Evolutionary conservation across 2,888 invertebrate species (phyloP).

Genomic region (Meteorus colon): DNA sequence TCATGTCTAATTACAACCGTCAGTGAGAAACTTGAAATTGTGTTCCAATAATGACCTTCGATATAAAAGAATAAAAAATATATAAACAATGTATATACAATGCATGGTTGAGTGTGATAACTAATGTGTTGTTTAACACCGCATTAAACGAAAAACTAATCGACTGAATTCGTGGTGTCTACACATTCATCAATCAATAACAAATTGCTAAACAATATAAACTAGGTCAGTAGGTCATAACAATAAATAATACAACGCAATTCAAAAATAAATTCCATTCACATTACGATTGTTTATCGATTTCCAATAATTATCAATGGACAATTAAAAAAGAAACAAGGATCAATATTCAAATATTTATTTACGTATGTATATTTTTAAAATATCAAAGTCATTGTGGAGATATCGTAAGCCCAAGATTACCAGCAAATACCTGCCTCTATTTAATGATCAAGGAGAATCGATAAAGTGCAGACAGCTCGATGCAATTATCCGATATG

Average conservation of each 20-base stretch:
- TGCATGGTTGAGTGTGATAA: background rate
- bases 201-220: constrained; percentile 26
- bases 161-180: constrained; percentile 24
- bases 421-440: constrained; percentile 52
- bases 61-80: constrained; percentile 1
- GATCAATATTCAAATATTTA: constrained; percentile 13
- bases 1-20: constrained; percentile 39
- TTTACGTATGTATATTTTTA: background rate
- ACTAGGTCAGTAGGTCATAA: constrained; percentile 36
- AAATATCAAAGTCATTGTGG: background rate
- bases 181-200: background rate
- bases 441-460: constrained; percentile 59
- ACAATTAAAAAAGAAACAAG: background rate
- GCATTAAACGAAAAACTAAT: background rate
- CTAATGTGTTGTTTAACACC: constrained; percentile 6
- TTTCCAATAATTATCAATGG: background rate
- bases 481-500: constrained; percentile 67
- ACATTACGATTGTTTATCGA: background rate
- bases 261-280: background rate
- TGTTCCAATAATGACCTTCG: constrained; percentile 27
- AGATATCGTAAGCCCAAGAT: background rate
- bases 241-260: constrained; percentile 9
- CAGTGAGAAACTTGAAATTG: constrained; percentile 31
- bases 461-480: constrained; percentile 64
- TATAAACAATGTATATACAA: background rate